Evolutionary conservation across 2,888 invertebrate species (phyloP), one percentile per base, ranked within the genome.

Genomic region (Cantharis lateralis): DNA sequence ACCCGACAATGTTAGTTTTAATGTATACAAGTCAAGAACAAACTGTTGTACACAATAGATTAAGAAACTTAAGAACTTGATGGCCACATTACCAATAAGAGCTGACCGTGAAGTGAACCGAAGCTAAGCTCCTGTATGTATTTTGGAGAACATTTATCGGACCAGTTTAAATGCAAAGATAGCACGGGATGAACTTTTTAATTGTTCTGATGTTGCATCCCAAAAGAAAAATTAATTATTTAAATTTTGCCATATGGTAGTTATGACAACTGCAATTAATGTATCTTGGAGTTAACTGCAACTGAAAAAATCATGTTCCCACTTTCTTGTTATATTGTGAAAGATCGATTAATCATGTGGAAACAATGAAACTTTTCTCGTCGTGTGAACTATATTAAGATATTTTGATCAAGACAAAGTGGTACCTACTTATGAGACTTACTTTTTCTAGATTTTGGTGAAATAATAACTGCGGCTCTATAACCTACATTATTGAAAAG

Each of bases 91-190:
- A 74, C 78, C 28, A 79, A 79, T 75, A 79, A 71, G 77, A 75
- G 74, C 76, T 77, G 75, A 76, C 78, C 72, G 71, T 77, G 78
- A 78, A 79, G 71, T 78, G 78, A 77, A 79, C 77, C 77, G 77
- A 76, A 78, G 72, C 78, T 76, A 75, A 77, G 79, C 77, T 73
- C 75, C 73, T 48, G 48, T n/a, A 48, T n/a, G 48, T 5, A 48
- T 48, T 48, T 48, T 48, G 5, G n/a, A n/a, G 48, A 48, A 48
- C n/a, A 48, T 48, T 48, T 48, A 48, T 48, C 2, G 13, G 7
- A 48, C 48, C 5, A 48, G n/a, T 48, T 48, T n/a, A 1, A n/a
- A 5, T 48, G 5, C n/a, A 7, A 9, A n/a, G 4, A 13, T n/a
- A 48, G 7, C 48, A 9, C 2, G n/a, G 48, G n/a, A 0, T 48